Evolutionary conservation across 2,888 invertebrate species (phyloP), one percentile per base, ranked within the genome.

Genomic region (Zhengitettix transpicula): DNA sequence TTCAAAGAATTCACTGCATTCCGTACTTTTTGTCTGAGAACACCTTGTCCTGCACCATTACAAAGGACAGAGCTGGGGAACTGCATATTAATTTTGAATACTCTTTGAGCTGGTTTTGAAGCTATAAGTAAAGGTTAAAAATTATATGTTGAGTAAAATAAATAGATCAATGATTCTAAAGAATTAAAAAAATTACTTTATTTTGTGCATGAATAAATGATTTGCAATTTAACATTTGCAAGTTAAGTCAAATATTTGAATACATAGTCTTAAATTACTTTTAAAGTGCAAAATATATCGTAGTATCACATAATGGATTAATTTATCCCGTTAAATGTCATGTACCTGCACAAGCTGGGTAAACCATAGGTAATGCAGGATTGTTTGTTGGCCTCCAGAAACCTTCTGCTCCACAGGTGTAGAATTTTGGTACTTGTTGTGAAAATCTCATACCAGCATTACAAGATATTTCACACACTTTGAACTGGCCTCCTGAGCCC

Each of bases 361-460:
- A 94, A n/a, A 89, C 78, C 65, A 93, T 75, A 42, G 91, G 89
- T 67, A 88, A 76, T 55, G 79, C 81, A 10, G 91, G 89, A 69
- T 90, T 84, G 47, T 76, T 77, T 1, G 90, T 91, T 57, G 96
- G 96, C 66, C 94, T 80, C 98, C 97, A 98, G 74, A 93, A 90
- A 52, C 97, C 98, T 82, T 97, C 96, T 58, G 89, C 90, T n/a
- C 95, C 96, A 70, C 98, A 98, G 1, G 93, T 93, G 72, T 95
- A 98, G 79, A 97, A 97, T 66, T 90, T 88, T 1, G 97, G 95
- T n/a, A 95, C 89, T 60, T 85, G 83, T 70, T 92, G 89, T 0
- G 95, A 93, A 77, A 98, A 98, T 65, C 88, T 79, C 9, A 92
- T 76, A n/a, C 91, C 90, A 60, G 82, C 74, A 66, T 90, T 88